Base-by-base conservation (phyloP, 2,797 vertebrate species). In the Darevskia mixta region DNA sequence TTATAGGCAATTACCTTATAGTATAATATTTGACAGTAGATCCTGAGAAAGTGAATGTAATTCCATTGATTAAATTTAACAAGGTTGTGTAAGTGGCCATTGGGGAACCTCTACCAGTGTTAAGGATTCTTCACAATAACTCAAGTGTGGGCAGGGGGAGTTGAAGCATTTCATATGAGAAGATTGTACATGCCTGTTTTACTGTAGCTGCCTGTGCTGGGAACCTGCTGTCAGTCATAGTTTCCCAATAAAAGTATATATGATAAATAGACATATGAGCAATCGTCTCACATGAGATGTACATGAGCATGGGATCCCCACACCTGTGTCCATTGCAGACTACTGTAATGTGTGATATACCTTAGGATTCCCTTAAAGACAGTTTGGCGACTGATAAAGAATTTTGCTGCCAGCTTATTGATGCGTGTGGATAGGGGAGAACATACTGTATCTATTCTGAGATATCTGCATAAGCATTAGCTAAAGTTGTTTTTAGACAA, bases 1-100 rank as follows among this genome's bases (percentile, higher is more conserved):
- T 61, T 49, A 49, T 0, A 15, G 71, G 1, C 61, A 69, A 45
- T 64, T 80, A 82, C 4, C 27, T 29, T 18, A 29, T 75, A 23
- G 5, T 76, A 1, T n/a, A 64, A 29, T 83, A 85, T 85, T 86
- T 86, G 13, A 80, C 78, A 73, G 75, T 80, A 80, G 89, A 84
- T 67, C 25, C 0, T 92, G 18, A 72, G 45, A 77, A 43, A 76
- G 49, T 13, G 41, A 58, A 55, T 27, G 35, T 41, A 69, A 66
- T 81, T 49, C 29, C 38, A 72, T 87, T 61, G n/a, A 87, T 25
- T 73, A 35, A 35, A 72, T 23, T 45, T 17, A 81, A 55, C 76
- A 78, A 78, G 76, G 73, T 23, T n/a, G 13, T 41, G 55, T 18
- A 9, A 75, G 25, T 55, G 23, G 20, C 71, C 49, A 58, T 1